phyloP scores from a whole-genome alignment of 2,888 invertebrate genomes.

The Eristalis arbustorum region DNA sequence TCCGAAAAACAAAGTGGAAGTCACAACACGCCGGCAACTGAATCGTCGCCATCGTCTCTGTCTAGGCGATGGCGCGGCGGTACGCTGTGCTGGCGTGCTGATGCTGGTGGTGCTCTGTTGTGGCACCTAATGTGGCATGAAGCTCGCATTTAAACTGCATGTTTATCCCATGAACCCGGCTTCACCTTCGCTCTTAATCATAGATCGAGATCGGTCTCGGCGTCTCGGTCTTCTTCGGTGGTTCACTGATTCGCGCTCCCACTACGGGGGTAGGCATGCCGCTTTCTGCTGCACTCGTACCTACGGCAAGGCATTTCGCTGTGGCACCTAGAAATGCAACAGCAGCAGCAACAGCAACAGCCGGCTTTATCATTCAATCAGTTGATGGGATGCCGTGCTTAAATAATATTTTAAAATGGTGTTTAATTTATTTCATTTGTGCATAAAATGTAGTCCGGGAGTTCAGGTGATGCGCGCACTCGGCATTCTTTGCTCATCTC shows the following conservation, averaged over 20 bases:
- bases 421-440: constrained; percentile 68
- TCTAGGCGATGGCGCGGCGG: background rate
- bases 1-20: constrained; percentile 45
- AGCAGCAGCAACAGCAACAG: constrained; percentile 6
- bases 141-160: constrained; percentile 71
- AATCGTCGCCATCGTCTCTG: background rate
- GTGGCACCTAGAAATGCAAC: constrained; percentile 41
- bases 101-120: constrained; percentile 35
- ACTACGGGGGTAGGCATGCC: too few relatives aligned
- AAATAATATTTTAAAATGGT: constrained; percentile 65
- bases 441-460: constrained; percentile 61
- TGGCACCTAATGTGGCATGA: constrained; percentile 69
- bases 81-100: background rate
- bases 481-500: background rate
- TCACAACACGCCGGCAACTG: constrained; percentile 9
- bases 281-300: background rate
- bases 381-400: constrained; percentile 37
- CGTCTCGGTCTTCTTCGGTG: constrained; percentile 57
- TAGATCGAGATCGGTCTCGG: constrained; percentile 63
- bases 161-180: constrained; percentile 71
- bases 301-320: background rate
- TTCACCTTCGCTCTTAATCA: constrained; percentile 68
- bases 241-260: background rate
- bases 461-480: constrained; percentile 47
- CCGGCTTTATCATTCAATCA: constrained; percentile 64